Evolutionary conservation across 2,113 vertebrate genomes (phyloP).

Genomic region (Leiothrix lutea): DNA sequence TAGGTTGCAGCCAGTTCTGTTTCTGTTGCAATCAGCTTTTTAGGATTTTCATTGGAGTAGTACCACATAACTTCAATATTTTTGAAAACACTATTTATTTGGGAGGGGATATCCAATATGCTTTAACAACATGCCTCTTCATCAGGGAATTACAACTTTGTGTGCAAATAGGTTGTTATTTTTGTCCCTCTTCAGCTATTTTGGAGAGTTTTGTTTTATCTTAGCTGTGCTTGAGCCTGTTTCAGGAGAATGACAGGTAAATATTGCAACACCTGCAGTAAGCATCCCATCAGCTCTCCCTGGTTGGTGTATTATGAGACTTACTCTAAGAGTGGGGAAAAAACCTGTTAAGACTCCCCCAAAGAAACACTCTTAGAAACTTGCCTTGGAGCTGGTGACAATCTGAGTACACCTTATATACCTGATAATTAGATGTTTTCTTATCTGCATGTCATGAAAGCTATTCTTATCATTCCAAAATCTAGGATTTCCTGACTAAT

Average conservation of each 20-base stretch:
- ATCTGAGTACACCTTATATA: not conserved
- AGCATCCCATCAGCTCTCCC: not conserved
- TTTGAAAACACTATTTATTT: not conserved
- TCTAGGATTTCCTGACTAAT: constrained; percentile 83
- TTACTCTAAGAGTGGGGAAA: not conserved
- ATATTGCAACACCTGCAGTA: not conserved
- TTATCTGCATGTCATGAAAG: not conserved
- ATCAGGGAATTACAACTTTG: not conserved
- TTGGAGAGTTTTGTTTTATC: not conserved
- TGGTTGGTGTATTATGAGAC: not conserved
- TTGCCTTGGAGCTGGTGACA: not conserved
- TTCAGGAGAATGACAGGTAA: not conserved
- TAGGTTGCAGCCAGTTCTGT: not conserved
- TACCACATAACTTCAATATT: not conserved
- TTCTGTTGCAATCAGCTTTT: not conserved
- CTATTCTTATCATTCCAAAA: not conserved
- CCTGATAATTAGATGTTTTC: not conserved
- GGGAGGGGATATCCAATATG: not conserved
- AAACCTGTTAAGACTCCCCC: not conserved
- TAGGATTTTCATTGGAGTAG: not conserved
- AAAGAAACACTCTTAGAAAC: not conserved
- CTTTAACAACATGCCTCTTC: not conserved
- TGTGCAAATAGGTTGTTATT: not conserved
- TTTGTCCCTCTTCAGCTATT: not conserved
- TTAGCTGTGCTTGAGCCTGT: not conserved